Evolutionary conservation across 2,797 vertebrate species (phyloP), one percentile per base, ranked within the genome.

Genomic region (Gallinago solitaria): DNA sequence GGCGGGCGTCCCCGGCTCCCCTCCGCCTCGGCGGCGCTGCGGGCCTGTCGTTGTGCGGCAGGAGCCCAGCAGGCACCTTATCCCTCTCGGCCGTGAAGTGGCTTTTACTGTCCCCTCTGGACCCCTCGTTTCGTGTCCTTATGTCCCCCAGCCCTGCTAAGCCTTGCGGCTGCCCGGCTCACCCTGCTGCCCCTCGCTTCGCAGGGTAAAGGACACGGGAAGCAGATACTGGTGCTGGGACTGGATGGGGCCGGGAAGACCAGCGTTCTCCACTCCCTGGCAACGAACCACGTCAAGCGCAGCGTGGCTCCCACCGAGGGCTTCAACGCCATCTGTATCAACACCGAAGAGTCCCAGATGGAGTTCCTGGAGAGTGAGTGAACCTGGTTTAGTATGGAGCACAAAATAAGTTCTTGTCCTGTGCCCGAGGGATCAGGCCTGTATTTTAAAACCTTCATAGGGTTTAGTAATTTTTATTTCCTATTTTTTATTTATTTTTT

Each of bases 161-260:
- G 51, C 61, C 67, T 7, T 9, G 25, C 27, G 3, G 54, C 67
- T 20, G 25, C 30, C 81, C 4, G 39, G 12, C 17, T 95, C 10
- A 89, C 32, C 12, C 11, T 16, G 79, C 68, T 37, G n/a, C 77
- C 30, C 77, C 92, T 85, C 56, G 6, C 80, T 91, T 97, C 50
- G 33, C 87, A 97, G 97, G 94, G 98, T 89, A 92, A 94, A 41
- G 93, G 67, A 39, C 79, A 81, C 7, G 59, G 98, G 64, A 98
- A 98, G 24, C 99, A 99, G 97, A 98, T 99, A n/a, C 97, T 99
- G 90, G 99, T 99, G 54, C 97, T 99, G 95, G 99, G 99, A 70
- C 98, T 99, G 90, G 98, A 99, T 9, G 99, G 99, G 63, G 98
- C 99, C 2, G 99, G 99, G n/a, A 99, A 99, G 97, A 99, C 98